Base-by-base conservation (phyloP, 2,113 vertebrate species). In the Notarius lentiginosus region DNA sequence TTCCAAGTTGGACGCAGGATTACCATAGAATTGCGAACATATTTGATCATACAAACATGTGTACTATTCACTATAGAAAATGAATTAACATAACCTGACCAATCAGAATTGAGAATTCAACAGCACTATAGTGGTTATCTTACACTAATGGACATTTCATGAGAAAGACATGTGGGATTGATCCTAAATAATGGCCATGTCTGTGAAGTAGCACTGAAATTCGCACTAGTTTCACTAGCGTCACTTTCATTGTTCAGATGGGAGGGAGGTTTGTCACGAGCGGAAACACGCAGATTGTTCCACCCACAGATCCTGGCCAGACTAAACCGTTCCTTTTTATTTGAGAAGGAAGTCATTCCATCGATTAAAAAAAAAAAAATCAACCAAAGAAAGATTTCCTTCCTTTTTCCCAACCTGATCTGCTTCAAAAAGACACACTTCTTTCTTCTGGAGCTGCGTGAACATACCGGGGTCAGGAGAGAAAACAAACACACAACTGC, bases 321-420 rank as follows among this genome's bases (percentile, higher is more conserved):
- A 93, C 93, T 88, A 92, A 93, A 94, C 90, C 91, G 89, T 86
- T 86, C 91, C 92, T 95, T 94, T 95, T 94, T 95, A 94, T 90
- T 79, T 47, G 86, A 85, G 94, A 91, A 90, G 94, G 94, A 95
- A 94, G 94, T 95, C 91, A 94, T 95, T 95, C 92, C 93, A 93
- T 91, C 93, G 92, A 95, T 94, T 93, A 94, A 75, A 94, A 82
- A 65, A 82, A 65, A 53, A 94, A 93, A 83, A 70, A 34, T 58
- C n/a, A 94, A 94, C 93, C 93, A 94, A 94, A 94, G 93, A 90
- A 91, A 90, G 82, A 89, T 93, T 95, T 94, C 94, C 94, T 94
- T 94, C 94, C 94, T 89, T 91, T 88, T 94, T 95, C 94, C 94
- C 90, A 91, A 90, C 92, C 91, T 89, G 90, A 93, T 94, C 93